A percentile compares a stretch with the other conserved stretches of the same genome.
These are phyloP conservation scores for Empis stercorea DNA, from an alignment of 2,888 invertebrate species.

Conservation along the genomic window DNA sequence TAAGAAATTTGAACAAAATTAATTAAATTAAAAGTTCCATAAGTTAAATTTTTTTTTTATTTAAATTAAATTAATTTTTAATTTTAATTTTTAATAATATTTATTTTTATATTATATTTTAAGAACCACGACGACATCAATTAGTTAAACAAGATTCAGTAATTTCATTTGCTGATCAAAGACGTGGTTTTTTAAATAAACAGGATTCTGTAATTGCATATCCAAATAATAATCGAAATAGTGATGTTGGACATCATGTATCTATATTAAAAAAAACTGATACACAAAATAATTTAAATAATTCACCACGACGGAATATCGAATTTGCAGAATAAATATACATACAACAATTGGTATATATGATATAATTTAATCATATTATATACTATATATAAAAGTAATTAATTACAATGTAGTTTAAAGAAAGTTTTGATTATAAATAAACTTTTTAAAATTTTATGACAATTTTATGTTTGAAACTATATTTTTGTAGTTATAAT, in stretches of 20 bases:
- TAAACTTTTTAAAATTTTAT: no score
- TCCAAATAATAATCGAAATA: conserved; percentile 30
- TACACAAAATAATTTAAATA: conserved; percentile 27
- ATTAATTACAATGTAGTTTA: no score
- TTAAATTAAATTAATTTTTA: no score
- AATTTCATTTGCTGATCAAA: conserved; percentile 36
- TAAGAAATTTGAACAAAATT: conserved; percentile 15
- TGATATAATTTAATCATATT: no score
- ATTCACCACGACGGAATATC: conserved; percentile 32
- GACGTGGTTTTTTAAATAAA: conserved; percentile 30
- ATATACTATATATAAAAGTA: no score
- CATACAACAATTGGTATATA: neutral
- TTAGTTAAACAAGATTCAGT: conserved; percentile 36
- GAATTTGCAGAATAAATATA: conserved; percentile 30
- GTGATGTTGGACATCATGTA: conserved; percentile 30
- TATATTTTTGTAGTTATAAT: no score
- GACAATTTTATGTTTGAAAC: no score
- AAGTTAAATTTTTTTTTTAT: no score
- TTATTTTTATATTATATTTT: neutral
- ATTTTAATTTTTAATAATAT: conserved; percentile 1
- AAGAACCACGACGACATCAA: conserved; percentile 32
- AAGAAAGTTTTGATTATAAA: no score
- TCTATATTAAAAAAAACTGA: conserved; percentile 36
- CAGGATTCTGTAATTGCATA: conserved; percentile 34
- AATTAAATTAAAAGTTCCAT: neutral